Evolutionary conservation across 64 coral and sea anemone genomes (phyloP), one percentile per base, ranked within the genome.

Genomic region (Montipora capricornis): DNA sequence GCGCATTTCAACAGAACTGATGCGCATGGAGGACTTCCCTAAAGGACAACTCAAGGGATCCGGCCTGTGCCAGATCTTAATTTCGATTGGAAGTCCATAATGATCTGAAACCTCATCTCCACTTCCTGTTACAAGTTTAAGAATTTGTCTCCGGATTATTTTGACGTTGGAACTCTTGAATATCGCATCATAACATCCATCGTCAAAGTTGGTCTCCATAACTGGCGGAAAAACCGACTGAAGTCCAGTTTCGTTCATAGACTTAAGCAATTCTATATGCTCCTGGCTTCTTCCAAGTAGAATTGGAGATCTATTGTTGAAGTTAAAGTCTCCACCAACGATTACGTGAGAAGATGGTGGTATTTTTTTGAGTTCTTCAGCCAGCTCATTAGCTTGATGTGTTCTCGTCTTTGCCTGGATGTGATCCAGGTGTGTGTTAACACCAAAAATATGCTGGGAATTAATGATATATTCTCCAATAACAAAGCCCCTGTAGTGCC

Each of bases 271-370:
- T 16, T 88, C 70, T 3, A 50, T 75, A 44, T 89, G 89, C 71
- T 97, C 93, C 45, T 94, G 1, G 8, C 91, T 75, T 44, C 70
- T 71, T 4, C 78, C 84, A 66, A 87, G 77, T 16, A 62, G 59
- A 48, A 82, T 92, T 5, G 95, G 95, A 5, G 88, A 76, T 10
- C 81, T 91, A 10, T 93, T 89, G 76, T 97, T 91, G 37, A 97
- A 88, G 71, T 94, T 94, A 15, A 92, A 95, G 87, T 97, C 95
- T 85, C 95, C 95, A 59, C 84, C 95, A 6, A 90, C 89, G 44
- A 97, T 68, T 20, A 97, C 14, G 45, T 94, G 87, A 69, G 92
- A 74, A 11, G 81, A 47, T 51, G 59, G 73, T 10, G 81, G 82
- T 1, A 87, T 79, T 2, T 79, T 57, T 51, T 77, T 82, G 20